Evolutionary conservation across 2,113 vertebrate genomes (phyloP).

Genomic region (Coptodon rendalli): DNA sequence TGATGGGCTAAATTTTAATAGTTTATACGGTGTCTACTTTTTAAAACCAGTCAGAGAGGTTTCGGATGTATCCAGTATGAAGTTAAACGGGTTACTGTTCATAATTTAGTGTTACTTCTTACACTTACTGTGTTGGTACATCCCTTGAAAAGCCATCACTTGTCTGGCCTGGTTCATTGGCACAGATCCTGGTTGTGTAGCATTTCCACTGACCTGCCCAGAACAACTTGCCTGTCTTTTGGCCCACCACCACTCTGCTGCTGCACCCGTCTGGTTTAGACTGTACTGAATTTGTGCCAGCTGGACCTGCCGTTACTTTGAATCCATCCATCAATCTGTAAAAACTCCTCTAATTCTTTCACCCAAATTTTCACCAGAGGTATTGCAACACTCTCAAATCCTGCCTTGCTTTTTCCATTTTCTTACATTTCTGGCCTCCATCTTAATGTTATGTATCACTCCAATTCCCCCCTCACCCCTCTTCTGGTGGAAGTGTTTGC

Average conservation of each 20-base stretch:
- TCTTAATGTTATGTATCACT: not conserved
- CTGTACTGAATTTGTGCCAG: conserved; percentile 4
- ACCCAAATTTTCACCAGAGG: not conserved
- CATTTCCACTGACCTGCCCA: conserved; percentile 40
- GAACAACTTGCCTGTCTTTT: conserved; percentile 5
- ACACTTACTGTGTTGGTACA: not conserved
- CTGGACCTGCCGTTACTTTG: not conserved
- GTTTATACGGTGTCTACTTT: not conserved
- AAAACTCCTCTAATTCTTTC: not conserved
- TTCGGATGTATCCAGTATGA: not conserved
- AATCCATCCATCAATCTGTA: conserved; percentile 13
- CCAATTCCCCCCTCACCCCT: not conserved
- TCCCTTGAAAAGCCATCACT: conserved; percentile 42
- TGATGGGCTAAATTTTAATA: not conserved
- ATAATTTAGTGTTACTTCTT: not conserved
- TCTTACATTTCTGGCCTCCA: not conserved
- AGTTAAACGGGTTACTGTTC: not conserved
- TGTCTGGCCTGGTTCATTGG: conserved; percentile 20
- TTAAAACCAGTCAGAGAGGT: not conserved
- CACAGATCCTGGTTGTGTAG: conserved; percentile 34
- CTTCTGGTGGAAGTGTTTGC: not conserved
- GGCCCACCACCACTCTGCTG: not conserved
- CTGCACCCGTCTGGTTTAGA: conserved; percentile 24
- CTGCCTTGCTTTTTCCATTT: not conserved
- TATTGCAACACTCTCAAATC: not conserved